phyloP scores from a whole-genome alignment of 2,888 invertebrate species.

The Pammene fasciana region DNA sequence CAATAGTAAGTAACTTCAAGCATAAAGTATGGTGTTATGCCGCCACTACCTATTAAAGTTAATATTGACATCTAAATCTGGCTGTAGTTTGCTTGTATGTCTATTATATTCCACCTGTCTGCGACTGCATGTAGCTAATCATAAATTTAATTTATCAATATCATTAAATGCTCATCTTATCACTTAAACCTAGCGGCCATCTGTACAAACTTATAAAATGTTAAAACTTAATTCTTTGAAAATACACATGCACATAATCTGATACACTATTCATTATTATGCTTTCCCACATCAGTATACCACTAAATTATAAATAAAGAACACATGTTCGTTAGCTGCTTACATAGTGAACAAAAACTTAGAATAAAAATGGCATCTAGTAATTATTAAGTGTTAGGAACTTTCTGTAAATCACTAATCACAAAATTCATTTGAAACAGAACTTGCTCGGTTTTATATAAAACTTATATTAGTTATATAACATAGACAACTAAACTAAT shows the following conservation, averaged over 20 bases:
- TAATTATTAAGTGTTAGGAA: constrained; percentile 76
- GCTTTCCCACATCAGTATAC: constrained; percentile 33
- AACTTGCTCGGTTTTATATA: constrained; percentile 44
- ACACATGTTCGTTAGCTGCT: constrained; percentile 63
- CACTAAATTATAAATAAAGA: constrained; percentile 48
- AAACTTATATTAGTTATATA: constrained; percentile 32
- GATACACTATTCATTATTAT: constrained; percentile 47
- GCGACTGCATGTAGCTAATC: constrained; percentile 7
- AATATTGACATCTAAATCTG: background rate
- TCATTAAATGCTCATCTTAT: constrained; percentile 51
- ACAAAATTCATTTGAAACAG: constrained; percentile 55
- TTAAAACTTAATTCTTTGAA: constrained; percentile 38
- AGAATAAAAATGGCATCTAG: constrained; percentile 74
- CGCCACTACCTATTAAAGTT: too few relatives aligned
- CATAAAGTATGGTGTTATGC: too few relatives aligned
- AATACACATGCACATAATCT: constrained; percentile 49
- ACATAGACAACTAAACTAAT: constrained; percentile 1
- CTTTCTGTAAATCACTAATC: constrained; percentile 70
- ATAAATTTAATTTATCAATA: constrained; percentile 25
- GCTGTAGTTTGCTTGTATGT: background rate
- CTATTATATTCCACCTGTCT: background rate
- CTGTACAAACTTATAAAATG: constrained; percentile 44
- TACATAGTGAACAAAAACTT: constrained; percentile 57
- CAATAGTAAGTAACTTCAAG: too few relatives aligned
- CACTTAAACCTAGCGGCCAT: constrained; percentile 48